Conservation (phyloP, 2,888 invertebrate species). For the Hesperia comma region DNA sequence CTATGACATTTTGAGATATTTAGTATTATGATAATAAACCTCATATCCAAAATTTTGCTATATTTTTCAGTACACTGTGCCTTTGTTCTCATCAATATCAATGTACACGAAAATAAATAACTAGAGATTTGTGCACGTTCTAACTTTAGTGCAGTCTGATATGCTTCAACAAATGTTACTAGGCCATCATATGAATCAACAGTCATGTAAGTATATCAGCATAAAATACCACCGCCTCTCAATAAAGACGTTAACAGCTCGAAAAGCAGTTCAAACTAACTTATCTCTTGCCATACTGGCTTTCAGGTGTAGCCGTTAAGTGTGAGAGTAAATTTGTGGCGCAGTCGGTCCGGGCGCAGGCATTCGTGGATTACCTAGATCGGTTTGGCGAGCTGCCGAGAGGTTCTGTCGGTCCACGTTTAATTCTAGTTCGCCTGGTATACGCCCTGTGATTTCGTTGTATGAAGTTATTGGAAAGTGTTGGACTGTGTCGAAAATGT, state of each 20-base stretch:
- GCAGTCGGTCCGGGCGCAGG: conserved; percentile 20
- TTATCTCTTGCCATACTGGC: neutral
- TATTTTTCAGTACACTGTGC: no score
- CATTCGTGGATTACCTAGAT: conserved; percentile 61
- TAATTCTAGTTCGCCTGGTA: conserved; percentile 27
- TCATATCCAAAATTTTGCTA: no score
- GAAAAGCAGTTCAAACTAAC: conserved; percentile 1
- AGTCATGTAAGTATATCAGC: no score
- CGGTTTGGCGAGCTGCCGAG: conserved; percentile 58
- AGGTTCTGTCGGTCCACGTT: conserved; percentile 26
- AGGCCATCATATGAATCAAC: no score
- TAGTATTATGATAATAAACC: no score
- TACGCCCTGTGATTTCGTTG: conserved; percentile 30
- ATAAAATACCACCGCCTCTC: no score
- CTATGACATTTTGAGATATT: no score
- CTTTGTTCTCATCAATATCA: no score
- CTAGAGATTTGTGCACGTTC: no score
- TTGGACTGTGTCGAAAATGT: neutral
- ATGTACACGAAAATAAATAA: no score
- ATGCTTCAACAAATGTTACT: no score
- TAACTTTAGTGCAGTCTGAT: no score
- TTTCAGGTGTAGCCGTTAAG: conserved; percentile 27
- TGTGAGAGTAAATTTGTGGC: conserved; percentile 33
- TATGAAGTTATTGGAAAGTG: conserved; percentile 25
- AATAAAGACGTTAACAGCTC: neutral